Conservation (phyloP, 2,113 vertebrate genomes). For the Ictalurus punctatus region DNA sequence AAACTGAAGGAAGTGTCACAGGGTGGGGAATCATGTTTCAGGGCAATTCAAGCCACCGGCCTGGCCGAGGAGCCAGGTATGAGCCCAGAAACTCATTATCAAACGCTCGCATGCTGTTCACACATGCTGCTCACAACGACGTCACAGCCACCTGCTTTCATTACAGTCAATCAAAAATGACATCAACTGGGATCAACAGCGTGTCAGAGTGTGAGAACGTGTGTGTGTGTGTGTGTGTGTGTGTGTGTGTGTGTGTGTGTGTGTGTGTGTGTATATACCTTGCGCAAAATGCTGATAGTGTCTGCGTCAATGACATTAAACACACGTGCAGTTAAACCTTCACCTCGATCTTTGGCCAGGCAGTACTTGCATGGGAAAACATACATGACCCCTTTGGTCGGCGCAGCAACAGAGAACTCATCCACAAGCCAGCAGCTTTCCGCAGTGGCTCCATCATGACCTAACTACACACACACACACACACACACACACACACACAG, state of each 20-base stretch:
- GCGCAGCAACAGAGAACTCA: conserved; percentile 83
- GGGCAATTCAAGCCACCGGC: background rate
- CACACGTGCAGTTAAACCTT: conserved; percentile 84
- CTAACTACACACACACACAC: conserved; percentile 75
- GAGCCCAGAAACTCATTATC: background rate
- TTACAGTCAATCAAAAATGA: no score
- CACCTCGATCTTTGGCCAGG: conserved; percentile 95
- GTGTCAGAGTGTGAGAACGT: background rate
- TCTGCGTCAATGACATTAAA: conserved; percentile 91
- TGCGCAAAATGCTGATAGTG: conserved; percentile 79
- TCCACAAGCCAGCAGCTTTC: conserved; percentile 98
- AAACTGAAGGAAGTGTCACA: conserved; percentile 8
- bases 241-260: background rate
- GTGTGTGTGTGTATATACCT: conserved; percentile 70
- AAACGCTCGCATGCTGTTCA: background rate
- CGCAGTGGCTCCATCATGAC: conserved; percentile 90
- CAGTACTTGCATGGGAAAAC: conserved; percentile 90
- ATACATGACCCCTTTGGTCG: conserved; percentile 91
- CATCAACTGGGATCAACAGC: background rate
- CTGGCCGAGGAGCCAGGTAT: background rate
- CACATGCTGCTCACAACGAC: background rate
- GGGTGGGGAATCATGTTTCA: background rate
- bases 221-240: background rate
- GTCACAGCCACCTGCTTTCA: background rate
- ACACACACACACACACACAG: conserved; percentile 24